phyloP scores from a whole-genome alignment of 2,113 vertebrate species.

The Proteles cristata region DNA sequence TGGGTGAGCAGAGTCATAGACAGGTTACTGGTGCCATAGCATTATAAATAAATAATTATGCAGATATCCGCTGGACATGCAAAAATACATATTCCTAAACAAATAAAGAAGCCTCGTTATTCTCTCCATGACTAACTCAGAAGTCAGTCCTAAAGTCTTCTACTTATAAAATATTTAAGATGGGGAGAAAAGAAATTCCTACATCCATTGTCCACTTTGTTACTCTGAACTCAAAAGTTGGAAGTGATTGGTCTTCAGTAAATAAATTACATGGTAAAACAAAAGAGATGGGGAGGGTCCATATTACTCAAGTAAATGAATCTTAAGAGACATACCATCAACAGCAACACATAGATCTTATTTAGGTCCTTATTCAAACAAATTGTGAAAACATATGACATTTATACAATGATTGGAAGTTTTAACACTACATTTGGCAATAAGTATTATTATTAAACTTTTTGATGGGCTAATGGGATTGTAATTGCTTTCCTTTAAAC shows the following conservation, averaged over 20 bases:
- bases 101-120: neutral
- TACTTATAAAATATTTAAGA: neutral
- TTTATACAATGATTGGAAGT: neutral
- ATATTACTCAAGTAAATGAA: neutral
- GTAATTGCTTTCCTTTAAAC: neutral
- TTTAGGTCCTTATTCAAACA: neutral
- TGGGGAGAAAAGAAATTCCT: neutral
- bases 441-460: neutral
- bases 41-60: constrained; percentile 36
- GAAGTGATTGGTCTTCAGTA: neutral
- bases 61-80: neutral
- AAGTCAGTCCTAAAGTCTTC: neutral
- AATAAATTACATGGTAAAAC: neutral
- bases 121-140: neutral
- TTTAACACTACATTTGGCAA: constrained; percentile 18
- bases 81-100: neutral
- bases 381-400: neutral
- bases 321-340: neutral
- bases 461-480: neutral
- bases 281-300: neutral
- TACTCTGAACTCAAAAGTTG: neutral
- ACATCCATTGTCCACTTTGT: neutral
- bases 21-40: neutral
- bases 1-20: neutral
- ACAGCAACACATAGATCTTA: neutral